Evolutionary conservation across 2,797 vertebrate genomes (phyloP).

Genomic region (Alcedo atthis): DNA sequence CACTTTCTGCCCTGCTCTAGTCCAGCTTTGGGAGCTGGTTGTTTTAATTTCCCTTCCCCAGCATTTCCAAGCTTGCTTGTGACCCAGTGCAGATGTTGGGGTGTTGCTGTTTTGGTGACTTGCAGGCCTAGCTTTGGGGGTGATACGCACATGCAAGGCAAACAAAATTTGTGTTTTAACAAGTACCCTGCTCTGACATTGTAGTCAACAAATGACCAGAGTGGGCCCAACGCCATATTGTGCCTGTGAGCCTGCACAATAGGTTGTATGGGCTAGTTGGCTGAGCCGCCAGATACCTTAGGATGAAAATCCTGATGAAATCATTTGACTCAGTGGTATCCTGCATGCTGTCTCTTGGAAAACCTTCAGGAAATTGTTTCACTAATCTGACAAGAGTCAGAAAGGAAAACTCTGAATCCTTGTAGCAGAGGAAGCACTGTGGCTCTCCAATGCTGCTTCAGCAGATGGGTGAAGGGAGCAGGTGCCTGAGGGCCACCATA

Average conservation of each 20-base stretch:
- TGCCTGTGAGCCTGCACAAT: background rate
- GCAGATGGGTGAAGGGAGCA: background rate
- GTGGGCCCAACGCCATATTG: background rate
- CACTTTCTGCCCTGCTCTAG: fast-evolving
- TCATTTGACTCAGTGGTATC: background rate
- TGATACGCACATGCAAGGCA: background rate
- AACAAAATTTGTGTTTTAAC: background rate
- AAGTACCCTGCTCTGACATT: background rate
- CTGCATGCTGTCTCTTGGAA: slow-evolving; percentile 20
- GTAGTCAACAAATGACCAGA: background rate
- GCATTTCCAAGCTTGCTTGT: fast-evolving
- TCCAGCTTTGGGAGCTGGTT: background rate
- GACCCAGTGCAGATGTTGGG: fast-evolving
- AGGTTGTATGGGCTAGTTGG: background rate
- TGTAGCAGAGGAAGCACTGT: background rate
- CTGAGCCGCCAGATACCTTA: background rate
- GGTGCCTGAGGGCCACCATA: background rate
- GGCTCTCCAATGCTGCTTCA: background rate
- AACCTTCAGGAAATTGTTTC: slow-evolving; percentile 6
- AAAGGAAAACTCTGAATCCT: background rate
- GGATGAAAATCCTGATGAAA: background rate
- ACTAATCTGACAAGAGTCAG: background rate
- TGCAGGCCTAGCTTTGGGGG: background rate
- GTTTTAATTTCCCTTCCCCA: background rate
- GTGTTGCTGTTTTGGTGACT: background rate